phyloP scores from a whole-genome alignment of 2,113 vertebrate species.

The Anolis sagrei region DNA sequence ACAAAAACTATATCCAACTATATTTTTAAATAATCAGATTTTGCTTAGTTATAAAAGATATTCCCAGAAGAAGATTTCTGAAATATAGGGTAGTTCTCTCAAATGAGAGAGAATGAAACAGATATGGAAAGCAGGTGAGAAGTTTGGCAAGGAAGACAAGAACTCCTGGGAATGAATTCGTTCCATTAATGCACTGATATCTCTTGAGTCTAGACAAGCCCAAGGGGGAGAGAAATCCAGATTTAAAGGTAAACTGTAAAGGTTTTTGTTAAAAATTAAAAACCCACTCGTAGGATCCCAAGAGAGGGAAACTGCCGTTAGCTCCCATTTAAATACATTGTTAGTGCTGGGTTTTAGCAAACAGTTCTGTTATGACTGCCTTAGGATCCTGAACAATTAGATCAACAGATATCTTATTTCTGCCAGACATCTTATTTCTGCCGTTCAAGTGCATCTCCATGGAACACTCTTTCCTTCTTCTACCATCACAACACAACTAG shows the following conservation, averaged over 20 bases:
- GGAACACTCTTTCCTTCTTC: neutral
- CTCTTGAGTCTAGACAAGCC: neutral
- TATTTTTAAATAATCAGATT: neutral
- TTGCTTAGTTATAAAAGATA: neutral
- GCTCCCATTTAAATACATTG: neutral
- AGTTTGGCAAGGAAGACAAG: neutral
- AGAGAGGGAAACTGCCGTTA: neutral
- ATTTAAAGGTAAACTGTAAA: slow-evolving; percentile 46
- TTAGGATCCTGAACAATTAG: neutral
- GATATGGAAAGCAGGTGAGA: neutral
- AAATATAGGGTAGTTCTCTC: neutral
- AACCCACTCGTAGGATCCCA: slow-evolving; percentile 19
- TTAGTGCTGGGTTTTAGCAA: slow-evolving; percentile 7
- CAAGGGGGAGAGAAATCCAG: slow-evolving; percentile 18
- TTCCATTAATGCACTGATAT: neutral
- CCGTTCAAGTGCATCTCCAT: too few relatives aligned
- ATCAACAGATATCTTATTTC: neutral
- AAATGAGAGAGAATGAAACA: slow-evolving; percentile 2
- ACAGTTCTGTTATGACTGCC: neutral
- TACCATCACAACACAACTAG: neutral
- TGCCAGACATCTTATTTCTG: neutral
- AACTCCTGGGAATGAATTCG: neutral
- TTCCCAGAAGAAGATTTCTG: neutral
- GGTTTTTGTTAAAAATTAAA: slow-evolving; percentile 40
- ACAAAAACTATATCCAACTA: neutral